Conservation (phyloP, 2,888 invertebrate genomes). For the Drosophila neutralis region DNA sequence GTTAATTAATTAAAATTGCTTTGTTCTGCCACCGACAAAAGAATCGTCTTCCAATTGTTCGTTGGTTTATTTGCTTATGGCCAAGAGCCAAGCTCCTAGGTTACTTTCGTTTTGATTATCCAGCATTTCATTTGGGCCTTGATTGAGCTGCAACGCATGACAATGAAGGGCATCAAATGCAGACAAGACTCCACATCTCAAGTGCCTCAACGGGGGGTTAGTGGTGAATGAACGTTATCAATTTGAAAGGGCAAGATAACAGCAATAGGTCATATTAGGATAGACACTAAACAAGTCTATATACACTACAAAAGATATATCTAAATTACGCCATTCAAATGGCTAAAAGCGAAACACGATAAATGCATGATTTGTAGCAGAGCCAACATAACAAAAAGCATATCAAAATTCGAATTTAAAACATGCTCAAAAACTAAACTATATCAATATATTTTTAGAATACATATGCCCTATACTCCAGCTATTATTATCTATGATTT, state of each 20-base stretch:
- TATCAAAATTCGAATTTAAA: too few species aligned
- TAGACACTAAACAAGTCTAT: slow-evolving; percentile 1
- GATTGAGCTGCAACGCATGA: slow-evolving; percentile 6
- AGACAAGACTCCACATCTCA: slow-evolving; percentile 20
- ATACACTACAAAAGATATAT: background rate
- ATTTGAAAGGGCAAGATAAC: slow-evolving; percentile 15
- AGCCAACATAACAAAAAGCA: too few species aligned
- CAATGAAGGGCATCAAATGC: slow-evolving; percentile 35
- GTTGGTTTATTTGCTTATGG: slow-evolving; percentile 31
- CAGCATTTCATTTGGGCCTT: slow-evolving; percentile 8
- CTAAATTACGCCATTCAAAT: background rate
- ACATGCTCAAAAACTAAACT: background rate
- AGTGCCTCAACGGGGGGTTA: slow-evolving; percentile 3
- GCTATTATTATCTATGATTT: background rate
- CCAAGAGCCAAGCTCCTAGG: slow-evolving; percentile 15
- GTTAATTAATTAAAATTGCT: slow-evolving; percentile 76
- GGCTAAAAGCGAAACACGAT: background rate
- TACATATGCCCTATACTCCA: background rate
- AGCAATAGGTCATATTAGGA: background rate
- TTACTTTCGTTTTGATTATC: slow-evolving; percentile 32
- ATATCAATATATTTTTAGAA: background rate
- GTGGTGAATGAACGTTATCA: slow-evolving; percentile 36
- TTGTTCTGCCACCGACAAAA: slow-evolving; percentile 40
- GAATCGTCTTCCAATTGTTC: slow-evolving; percentile 32
- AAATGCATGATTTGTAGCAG: background rate